These are phyloP conservation scores for Dryas iulia DNA, from an alignment of 1,140 invertebrate genomes.

Conservation along the genomic window DNA sequence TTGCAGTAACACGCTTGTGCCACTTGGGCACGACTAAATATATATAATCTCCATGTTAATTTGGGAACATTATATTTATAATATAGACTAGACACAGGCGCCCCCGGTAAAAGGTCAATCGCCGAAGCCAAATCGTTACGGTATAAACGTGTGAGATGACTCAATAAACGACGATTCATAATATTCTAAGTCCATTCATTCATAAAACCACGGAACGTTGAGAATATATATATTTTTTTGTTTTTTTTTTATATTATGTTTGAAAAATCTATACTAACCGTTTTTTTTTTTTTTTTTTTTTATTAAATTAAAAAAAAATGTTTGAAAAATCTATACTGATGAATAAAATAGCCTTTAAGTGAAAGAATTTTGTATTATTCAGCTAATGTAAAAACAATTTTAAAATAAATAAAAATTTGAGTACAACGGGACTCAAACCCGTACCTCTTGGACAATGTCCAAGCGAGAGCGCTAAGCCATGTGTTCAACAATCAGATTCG, in stretches of 20 bases:
- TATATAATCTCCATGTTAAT: background rate
- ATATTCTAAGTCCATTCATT: conserved; percentile 8
- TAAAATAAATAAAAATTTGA: too few species aligned
- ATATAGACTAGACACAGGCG: background rate
- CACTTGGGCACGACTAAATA: too few species aligned
- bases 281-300: background rate
- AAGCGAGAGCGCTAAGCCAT: too few species aligned
- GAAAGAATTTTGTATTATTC: too few species aligned
- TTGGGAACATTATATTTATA: background rate
- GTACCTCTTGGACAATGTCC: too few species aligned
- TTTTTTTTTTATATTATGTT: background rate
- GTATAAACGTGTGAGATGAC: conserved; percentile 12
- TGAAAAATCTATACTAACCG: too few species aligned
- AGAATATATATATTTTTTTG: conserved; percentile 5
- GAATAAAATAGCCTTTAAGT: too few species aligned
- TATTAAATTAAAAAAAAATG: background rate
- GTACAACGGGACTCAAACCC: too few species aligned
- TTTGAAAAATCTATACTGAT: too few species aligned
- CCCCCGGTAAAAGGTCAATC: conserved; percentile 6
- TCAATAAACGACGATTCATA: conserved; percentile 10
- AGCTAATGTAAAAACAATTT: too few species aligned
- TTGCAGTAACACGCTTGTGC: too few species aligned
- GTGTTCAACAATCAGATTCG: too few species aligned
- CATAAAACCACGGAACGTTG: conserved; percentile 6
- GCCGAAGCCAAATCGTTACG: background rate